Percentiles rank a stretch among this genome's conserved stretches.
Conservation (phyloP, 2,888 invertebrate species). For the Gastracanthus pulcherrimus region DNA sequence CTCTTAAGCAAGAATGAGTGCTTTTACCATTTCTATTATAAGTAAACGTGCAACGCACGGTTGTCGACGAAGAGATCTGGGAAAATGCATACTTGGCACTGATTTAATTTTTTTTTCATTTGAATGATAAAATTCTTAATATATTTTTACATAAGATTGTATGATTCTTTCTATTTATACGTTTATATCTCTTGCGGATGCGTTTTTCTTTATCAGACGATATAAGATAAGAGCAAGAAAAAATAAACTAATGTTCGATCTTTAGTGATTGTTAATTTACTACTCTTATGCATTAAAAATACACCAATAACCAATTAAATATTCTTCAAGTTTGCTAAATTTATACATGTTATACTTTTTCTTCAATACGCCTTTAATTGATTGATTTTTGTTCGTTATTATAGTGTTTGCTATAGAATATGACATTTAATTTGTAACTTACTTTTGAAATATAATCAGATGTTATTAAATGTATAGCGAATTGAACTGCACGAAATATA, state of each 20-base stretch:
- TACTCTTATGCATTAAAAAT: neutral
- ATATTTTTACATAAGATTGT: neutral
- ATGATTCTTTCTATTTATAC: neutral
- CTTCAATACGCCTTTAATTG: too few relatives aligned
- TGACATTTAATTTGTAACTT: neutral
- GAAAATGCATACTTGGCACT: slow-evolving; percentile 12
- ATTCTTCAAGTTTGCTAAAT: neutral
- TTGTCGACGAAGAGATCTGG: neutral
- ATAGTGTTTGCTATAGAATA: neutral
- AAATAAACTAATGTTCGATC: neutral
- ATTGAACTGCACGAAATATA: too few relatives aligned
- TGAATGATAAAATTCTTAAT: neutral
- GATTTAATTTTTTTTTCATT: neutral
- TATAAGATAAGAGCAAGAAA: neutral
- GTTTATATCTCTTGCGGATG: neutral
- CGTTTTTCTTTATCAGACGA: neutral
- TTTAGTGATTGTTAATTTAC: neutral
- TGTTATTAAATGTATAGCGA: neutral
- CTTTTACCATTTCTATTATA: neutral
- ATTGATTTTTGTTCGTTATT: too few relatives aligned
- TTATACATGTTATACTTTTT: neutral
- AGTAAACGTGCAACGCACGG: neutral
- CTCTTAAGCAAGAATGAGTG: slow-evolving; percentile 23
- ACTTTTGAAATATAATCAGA: too few relatives aligned
- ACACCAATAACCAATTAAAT: slow-evolving; percentile 28